A percentile compares a stretch with the other conserved stretches of the same genome.
Conservation (phyloP, 2,113 vertebrate species). For the Brevimyrus niger region DNA sequence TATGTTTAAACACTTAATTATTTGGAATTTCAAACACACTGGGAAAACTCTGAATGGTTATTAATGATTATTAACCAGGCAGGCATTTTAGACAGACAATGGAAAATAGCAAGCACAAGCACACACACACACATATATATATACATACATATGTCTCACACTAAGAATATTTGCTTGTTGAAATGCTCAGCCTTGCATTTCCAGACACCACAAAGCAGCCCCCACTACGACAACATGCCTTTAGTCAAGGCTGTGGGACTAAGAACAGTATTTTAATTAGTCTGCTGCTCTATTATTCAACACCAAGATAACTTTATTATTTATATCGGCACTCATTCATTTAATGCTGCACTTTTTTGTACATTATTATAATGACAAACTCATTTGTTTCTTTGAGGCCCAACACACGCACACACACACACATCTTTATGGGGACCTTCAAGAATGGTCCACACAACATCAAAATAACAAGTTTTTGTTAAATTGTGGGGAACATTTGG, state of each 20-base stretch:
- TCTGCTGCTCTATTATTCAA: conserved; percentile 35
- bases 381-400: conserved; percentile 48
- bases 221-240: neutral
- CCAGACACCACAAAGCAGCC: neutral
- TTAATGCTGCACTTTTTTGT: conserved; percentile 40
- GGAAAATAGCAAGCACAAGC: no score
- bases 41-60: neutral
- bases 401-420: neutral
- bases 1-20: neutral
- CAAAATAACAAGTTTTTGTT: no score
- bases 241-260: neutral
- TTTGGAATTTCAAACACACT: neutral
- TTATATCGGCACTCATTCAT: conserved; percentile 35
- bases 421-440: neutral
- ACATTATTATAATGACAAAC: conserved; percentile 44
- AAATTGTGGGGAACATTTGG: no score
- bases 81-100: neutral
- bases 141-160: neutral
- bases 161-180: neutral
- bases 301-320: conserved; percentile 39
- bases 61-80: neutral
- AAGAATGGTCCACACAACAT: no score
- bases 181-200: neutral
- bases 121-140: no score
- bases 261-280: conserved; percentile 5